A percentile compares a stretch with the other conserved stretches of the same genome.
phyloP scores from a whole-genome alignment of 2,888 invertebrate species.

The Drosophila kanekoi region DNA sequence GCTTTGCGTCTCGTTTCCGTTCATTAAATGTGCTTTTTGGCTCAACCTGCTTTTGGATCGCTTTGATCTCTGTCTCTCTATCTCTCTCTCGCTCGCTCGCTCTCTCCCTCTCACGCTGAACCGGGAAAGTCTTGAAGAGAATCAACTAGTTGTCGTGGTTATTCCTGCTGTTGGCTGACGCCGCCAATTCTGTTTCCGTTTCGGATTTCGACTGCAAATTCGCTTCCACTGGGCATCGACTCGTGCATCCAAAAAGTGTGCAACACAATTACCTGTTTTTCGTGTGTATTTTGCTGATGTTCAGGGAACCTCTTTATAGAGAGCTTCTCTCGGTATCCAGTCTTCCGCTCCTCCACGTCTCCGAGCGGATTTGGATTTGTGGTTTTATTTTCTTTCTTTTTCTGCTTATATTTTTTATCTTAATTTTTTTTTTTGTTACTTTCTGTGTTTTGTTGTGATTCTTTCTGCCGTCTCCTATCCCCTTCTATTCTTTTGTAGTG shows the following conservation, averaged over 20 bases:
- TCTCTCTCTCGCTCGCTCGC: neutral
- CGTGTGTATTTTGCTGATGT: neutral
- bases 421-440: neutral
- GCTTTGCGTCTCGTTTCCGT: slow-evolving; percentile 70
- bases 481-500: slow-evolving; percentile 42
- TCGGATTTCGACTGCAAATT: slow-evolving; percentile 25
- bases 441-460: slow-evolving; percentile 9
- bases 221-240: slow-evolving; percentile 42
- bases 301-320: neutral
- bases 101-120: neutral
- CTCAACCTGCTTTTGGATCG: slow-evolving; percentile 29
- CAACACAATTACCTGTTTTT: neutral
- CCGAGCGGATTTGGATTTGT: neutral
- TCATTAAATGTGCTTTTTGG: slow-evolving; percentile 83
- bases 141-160: slow-evolving; percentile 2
- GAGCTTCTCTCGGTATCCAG: too few species aligned
- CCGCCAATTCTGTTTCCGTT: neutral
- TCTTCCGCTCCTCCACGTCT: neutral
- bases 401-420: neutral
- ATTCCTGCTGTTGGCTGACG: neutral
- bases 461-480: slow-evolving; percentile 15
- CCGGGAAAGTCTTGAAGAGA: too few species aligned
- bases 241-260: slow-evolving; percentile 27
- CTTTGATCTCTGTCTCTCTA: slow-evolving; percentile 12
- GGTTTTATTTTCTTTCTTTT: too few species aligned